Conservation (phyloP, 2,797 vertebrate genomes). For the Pelochelys cantorii region DNA sequence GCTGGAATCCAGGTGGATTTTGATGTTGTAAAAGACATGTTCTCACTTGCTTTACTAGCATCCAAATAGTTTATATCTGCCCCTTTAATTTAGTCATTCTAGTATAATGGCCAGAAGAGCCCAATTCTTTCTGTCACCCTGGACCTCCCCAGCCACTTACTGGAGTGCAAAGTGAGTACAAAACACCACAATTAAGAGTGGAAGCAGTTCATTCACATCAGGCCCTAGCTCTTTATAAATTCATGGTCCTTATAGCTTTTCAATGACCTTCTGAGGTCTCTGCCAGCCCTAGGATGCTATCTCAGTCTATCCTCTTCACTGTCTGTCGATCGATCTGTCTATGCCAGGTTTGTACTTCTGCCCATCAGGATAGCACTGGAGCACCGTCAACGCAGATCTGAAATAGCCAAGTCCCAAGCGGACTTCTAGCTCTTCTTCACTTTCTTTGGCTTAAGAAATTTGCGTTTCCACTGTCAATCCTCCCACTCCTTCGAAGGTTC, state of each 20-base stretch:
- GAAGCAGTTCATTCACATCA: neutral
- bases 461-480: neutral
- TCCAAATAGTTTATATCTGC: neutral
- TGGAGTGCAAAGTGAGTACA: neutral
- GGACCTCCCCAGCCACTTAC: neutral
- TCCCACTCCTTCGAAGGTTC: neutral
- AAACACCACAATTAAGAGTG: neutral
- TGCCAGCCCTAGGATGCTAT: too few species aligned
- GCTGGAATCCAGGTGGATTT: neutral
- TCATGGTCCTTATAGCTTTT: accelerated
- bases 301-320: neutral
- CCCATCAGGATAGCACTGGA: too few species aligned
- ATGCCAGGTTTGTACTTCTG: neutral
- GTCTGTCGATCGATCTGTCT: accelerated
- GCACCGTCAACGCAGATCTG: neutral
- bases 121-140: neutral
- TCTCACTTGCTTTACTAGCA: neutral
- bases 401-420: neutral
- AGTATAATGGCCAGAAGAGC: neutral
- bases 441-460: neutral
- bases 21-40: neutral
- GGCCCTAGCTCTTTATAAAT: neutral
- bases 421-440: neutral
- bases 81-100: neutral
- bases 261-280: too few species aligned